phyloP scores from a whole-genome alignment of 2,888 invertebrate species.

The Drosophila hamatofila region DNA sequence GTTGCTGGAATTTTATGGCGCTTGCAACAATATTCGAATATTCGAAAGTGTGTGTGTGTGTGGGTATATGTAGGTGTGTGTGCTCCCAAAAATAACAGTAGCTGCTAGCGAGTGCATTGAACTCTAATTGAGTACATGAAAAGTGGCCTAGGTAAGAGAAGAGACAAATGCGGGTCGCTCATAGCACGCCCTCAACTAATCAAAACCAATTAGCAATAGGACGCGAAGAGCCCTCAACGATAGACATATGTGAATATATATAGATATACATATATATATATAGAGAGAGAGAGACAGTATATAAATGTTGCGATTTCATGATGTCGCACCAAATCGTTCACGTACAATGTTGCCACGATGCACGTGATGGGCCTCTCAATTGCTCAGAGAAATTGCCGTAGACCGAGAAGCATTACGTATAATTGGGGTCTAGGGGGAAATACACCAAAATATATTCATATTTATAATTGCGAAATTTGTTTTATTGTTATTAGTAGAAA shows the following conservation, averaged over 20 bases:
- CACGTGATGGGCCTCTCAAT: slow-evolving; percentile 61
- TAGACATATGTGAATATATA: slow-evolving; percentile 15
- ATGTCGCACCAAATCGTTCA: slow-evolving; percentile 31
- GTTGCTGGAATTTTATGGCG: slow-evolving; percentile 38
- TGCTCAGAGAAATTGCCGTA: slow-evolving; percentile 41
- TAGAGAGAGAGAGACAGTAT: neutral
- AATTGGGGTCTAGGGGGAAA: neutral
- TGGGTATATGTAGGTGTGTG: slow-evolving; percentile 6
- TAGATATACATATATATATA: neutral
- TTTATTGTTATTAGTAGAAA: slow-evolving; percentile 33
- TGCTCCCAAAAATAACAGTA: slow-evolving; percentile 26
- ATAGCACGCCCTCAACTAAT: slow-evolving; percentile 70
- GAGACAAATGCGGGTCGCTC: slow-evolving; percentile 30
- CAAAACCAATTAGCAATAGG: slow-evolving; percentile 72
- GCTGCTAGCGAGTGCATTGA: slow-evolving; percentile 36
- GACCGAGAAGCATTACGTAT: slow-evolving; percentile 15
- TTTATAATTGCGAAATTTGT: slow-evolving; percentile 41
- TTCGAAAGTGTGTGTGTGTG: slow-evolving; percentile 18
- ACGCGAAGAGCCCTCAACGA: slow-evolving; percentile 47
- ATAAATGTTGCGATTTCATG: slow-evolving; percentile 3
- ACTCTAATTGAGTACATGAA: slow-evolving; percentile 31
- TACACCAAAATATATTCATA: slow-evolving; percentile 8
- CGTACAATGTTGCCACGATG: slow-evolving; percentile 55
- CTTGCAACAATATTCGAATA: slow-evolving; percentile 45
- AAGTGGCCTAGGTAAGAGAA: slow-evolving; percentile 13